Evolutionary conservation across 2,888 invertebrate genomes (phyloP).

Genomic region (Ceratothoa steindachneri): DNA sequence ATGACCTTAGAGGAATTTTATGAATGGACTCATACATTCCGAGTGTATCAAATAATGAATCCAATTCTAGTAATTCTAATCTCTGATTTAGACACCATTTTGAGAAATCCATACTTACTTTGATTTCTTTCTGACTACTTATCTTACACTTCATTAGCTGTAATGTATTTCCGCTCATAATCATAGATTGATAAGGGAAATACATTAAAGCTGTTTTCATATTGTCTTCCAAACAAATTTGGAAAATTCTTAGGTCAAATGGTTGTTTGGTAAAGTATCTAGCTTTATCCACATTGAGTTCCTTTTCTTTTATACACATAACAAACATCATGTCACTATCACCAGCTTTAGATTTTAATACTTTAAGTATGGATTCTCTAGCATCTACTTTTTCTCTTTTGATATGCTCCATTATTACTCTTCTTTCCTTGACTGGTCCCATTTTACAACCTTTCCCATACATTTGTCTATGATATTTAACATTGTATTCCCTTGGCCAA

Average conservation of each 20-base stretch:
- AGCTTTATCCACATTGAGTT: background rate
- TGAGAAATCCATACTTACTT: background rate
- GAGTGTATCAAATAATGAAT: background rate
- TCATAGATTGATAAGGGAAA: background rate
- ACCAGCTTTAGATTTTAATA: background rate
- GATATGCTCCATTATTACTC: background rate
- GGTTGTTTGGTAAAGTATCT: background rate
- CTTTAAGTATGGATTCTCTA: background rate
- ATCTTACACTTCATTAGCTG: background rate
- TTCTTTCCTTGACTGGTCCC: background rate
- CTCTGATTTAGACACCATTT: background rate
- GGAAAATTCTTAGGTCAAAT: background rate
- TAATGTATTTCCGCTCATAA: background rate
- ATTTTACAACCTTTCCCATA: background rate
- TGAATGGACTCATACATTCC: background rate
- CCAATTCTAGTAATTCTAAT: background rate
- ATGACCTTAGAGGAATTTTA: background rate
- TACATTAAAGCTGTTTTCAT: background rate
- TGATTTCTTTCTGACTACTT: background rate
- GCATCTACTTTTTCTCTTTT: background rate
- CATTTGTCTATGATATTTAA: background rate
- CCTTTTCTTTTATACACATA: background rate
- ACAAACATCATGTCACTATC: slow-evolving; percentile 1
- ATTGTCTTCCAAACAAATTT: background rate
- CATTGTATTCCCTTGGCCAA: slow-evolving; percentile 3